Percentiles rank a stretch among this genome's conserved stretches.
Conservation (phyloP, 1,140 invertebrate species). For the Drosophila baimaii region DNA sequence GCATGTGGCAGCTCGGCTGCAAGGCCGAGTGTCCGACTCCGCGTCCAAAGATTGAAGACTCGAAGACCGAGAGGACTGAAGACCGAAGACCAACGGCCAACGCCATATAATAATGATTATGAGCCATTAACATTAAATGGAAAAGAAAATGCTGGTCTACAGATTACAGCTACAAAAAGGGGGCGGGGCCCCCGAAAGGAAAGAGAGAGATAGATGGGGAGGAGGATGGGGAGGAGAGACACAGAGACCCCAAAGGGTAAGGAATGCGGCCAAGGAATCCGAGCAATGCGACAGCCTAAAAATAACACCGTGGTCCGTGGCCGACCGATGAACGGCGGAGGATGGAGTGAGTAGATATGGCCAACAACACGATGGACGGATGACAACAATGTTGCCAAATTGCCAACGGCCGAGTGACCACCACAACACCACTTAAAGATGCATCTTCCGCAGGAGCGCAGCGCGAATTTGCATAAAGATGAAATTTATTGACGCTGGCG, state of each 20-base stretch:
- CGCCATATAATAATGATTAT: conserved; percentile 83
- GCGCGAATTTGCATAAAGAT: conserved; percentile 74
- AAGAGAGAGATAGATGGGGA: conserved; percentile 1
- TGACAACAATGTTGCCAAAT: conserved; percentile 79
- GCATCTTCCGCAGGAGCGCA: conserved; percentile 9
- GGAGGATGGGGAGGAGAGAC: conserved; percentile 2
- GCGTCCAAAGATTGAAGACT: conserved; percentile 48
- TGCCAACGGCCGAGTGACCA: conserved; percentile 35
- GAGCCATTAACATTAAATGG: conserved; percentile 83
- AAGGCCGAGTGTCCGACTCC: conserved; percentile 46
- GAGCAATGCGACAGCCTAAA: conserved; percentile 75
- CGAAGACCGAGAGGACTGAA: not conserved
- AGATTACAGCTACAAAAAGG: conserved; percentile 69
- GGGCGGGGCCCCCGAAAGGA: conserved; percentile 23
- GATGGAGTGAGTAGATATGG: conserved; percentile 13
- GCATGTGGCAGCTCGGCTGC: conserved; percentile 28
- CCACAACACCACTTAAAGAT: conserved; percentile 36
- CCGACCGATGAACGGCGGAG: not conserved
- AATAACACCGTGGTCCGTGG: conserved; percentile 58
- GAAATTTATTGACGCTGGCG: conserved; percentile 76
- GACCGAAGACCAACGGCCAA: conserved; percentile 77
- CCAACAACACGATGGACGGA: conserved; percentile 8
- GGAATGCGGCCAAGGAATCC: conserved; percentile 73
- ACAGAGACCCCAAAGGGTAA: conserved; percentile 34
- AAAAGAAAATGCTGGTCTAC: conserved; percentile 83